Percentiles rank a stretch among this genome's conserved stretches.
These are phyloP conservation scores for Haliclona indistincta DNA, from an alignment of 37 sponge, comb jelly and placozoan species.

Conservation along the genomic window DNA sequence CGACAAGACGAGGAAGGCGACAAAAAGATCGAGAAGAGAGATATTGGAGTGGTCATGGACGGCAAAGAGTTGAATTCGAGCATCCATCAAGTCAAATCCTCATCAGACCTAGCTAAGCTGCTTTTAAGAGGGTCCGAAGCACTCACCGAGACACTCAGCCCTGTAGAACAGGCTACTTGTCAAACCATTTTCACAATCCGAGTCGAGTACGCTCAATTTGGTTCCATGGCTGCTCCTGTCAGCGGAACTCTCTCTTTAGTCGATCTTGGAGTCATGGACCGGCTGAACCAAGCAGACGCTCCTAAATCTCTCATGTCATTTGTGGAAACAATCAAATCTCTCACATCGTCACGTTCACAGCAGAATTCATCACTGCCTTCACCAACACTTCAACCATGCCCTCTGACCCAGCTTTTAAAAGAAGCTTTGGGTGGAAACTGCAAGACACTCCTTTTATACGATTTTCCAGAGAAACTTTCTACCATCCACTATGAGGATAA, in stretches of 20 bases:
- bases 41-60: not conserved
- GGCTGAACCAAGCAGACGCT: too few relatives aligned
- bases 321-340: constrained; percentile 20
- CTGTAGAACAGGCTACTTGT: not conserved
- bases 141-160: too few relatives aligned
- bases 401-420: constrained; percentile 40
- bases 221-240: constrained; percentile 65
- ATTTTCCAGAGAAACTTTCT: constrained; percentile 1
- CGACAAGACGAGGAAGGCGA: not conserved
- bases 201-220: constrained; percentile 75
- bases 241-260: constrained; percentile 73
- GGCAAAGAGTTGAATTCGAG: not conserved
- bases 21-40: too few relatives aligned
- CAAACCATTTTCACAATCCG: constrained; percentile 61
- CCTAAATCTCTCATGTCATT: constrained; percentile 34
- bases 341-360: too few relatives aligned
- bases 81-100: not conserved
- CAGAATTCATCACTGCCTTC: too few relatives aligned
- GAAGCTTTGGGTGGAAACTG: constrained; percentile 79
- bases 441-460: constrained; percentile 55
- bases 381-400: constrained; percentile 13
- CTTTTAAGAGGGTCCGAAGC: too few relatives aligned
- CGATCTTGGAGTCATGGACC: constrained; percentile 15
- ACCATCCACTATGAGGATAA: not conserved
- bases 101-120: not conserved